Evolutionary conservation across 2,113 vertebrate genomes (phyloP).

Genomic region (Pollachius pollachius): DNA sequence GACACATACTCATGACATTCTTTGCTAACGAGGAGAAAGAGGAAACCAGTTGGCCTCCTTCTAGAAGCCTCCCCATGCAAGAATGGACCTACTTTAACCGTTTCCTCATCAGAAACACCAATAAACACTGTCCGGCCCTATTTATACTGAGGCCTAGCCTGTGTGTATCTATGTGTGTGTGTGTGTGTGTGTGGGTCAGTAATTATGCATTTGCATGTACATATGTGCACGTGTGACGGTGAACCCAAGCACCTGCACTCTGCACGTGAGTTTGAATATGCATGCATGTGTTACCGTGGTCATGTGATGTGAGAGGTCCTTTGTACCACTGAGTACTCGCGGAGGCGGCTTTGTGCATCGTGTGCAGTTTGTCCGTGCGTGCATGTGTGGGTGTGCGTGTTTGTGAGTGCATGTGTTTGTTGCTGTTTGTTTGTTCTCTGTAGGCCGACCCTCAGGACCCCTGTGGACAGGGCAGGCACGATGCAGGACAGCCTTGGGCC

Average conservation of each 20-base stretch:
- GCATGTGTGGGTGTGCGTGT: no score
- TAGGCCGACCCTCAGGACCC: background rate
- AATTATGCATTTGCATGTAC: background rate
- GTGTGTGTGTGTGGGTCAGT: background rate
- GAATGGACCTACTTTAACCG: background rate
- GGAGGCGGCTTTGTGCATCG: no score
- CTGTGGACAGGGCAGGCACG: background rate
- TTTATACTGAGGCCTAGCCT: background rate
- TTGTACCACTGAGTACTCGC: no score
- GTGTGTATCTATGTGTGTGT: background rate
- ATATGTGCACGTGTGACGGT: no score
- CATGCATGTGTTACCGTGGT: no score
- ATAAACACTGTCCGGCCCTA: background rate
- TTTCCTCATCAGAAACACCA: constrained; percentile 1
- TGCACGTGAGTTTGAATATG: no score
- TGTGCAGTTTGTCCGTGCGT: no score
- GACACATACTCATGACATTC: background rate
- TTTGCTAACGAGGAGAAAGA: background rate
- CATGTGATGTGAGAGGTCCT: no score
- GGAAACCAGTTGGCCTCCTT: background rate
- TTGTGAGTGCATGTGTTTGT: no score
- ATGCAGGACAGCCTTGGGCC: background rate
- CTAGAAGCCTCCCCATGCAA: background rate
- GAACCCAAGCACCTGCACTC: no score
- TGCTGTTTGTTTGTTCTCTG: no score